Percentiles rank a stretch among this genome's conserved stretches.
Evolutionary conservation across 2,888 invertebrate genomes (phyloP).

Genomic region (Clitarchus hookeri): DNA sequence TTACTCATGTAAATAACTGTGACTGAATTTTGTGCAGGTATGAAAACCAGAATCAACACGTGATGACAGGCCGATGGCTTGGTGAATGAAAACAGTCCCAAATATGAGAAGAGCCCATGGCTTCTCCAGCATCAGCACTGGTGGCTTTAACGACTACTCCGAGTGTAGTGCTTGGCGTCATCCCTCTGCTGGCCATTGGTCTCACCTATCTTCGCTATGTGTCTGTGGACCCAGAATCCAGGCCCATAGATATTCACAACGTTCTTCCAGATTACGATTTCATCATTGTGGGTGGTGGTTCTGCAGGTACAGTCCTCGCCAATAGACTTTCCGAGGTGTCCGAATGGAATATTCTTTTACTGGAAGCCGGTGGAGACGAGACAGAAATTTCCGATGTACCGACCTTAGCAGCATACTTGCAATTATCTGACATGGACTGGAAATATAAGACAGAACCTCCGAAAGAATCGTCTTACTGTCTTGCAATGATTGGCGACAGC

Average conservation of each 20-base stretch:
- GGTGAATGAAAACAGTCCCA: background rate
- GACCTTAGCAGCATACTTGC: slow-evolving; percentile 80
- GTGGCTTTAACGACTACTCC: slow-evolving; percentile 34
- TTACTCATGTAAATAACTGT: too few relatives aligned
- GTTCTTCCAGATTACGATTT: slow-evolving; percentile 81
- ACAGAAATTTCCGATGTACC: slow-evolving; percentile 88
- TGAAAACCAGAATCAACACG: background rate
- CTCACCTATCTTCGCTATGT: slow-evolving; percentile 63
- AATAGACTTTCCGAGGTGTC: slow-evolving; percentile 78
- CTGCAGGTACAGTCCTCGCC: slow-evolving; percentile 87
- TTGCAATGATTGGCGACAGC: slow-evolving; percentile 84
- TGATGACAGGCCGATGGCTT: background rate
- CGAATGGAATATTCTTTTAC: slow-evolving; percentile 80
- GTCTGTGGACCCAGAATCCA: slow-evolving; percentile 80
- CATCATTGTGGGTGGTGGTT: slow-evolving; percentile 84
- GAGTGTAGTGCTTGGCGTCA: slow-evolving; percentile 64
- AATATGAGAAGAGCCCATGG: slow-evolving; percentile 27
- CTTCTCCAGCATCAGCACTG: slow-evolving; percentile 25
- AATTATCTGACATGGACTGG: slow-evolving; percentile 89
- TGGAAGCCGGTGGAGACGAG: slow-evolving; percentile 89
- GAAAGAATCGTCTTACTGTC: slow-evolving; percentile 78
- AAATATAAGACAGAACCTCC: slow-evolving; percentile 84
- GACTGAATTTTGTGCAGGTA: background rate
- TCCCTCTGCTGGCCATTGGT: slow-evolving; percentile 81
- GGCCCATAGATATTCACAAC: slow-evolving; percentile 66